These are phyloP conservation scores for Siderastrea radians DNA, from an alignment of 92 coral and sea anemone genomes.

Conservation along the genomic window DNA sequence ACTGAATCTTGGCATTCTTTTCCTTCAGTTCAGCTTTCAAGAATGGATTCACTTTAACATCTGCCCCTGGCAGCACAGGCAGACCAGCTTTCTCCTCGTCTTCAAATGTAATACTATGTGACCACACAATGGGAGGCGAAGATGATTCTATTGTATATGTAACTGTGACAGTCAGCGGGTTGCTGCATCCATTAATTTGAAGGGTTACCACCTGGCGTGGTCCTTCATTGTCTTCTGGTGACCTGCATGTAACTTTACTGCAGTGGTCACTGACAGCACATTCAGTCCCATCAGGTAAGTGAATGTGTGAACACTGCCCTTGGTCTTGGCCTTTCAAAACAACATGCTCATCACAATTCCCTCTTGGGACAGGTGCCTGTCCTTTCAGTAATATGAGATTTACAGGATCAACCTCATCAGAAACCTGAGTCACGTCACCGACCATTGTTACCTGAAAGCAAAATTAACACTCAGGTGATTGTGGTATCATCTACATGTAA, in stretches of 20 bases:
- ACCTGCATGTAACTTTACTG: conserved; percentile 6
- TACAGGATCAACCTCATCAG: not conserved
- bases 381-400: not conserved
- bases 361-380: not conserved
- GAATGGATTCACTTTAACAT: not conserved
- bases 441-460: not conserved
- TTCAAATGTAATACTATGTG: conserved; percentile 19
- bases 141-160: not conserved
- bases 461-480: not conserved
- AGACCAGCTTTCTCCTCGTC: not conserved
- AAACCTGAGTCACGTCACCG: not conserved
- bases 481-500: no score
- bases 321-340: not conserved
- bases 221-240: not conserved
- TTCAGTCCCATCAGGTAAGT: not conserved
- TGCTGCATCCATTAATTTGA: not conserved
- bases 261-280: conserved; percentile 3
- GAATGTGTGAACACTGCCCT: not conserved
- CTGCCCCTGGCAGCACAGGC: not conserved
- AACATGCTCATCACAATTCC: not conserved
- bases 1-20: not conserved
- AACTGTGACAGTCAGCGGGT: conserved; percentile 4
- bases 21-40: not conserved
- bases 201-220: not conserved
- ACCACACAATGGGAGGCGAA: not conserved